Evolutionary conservation across 1,140 invertebrate genomes (phyloP).

Genomic region (Ooceraea biroi): DNA sequence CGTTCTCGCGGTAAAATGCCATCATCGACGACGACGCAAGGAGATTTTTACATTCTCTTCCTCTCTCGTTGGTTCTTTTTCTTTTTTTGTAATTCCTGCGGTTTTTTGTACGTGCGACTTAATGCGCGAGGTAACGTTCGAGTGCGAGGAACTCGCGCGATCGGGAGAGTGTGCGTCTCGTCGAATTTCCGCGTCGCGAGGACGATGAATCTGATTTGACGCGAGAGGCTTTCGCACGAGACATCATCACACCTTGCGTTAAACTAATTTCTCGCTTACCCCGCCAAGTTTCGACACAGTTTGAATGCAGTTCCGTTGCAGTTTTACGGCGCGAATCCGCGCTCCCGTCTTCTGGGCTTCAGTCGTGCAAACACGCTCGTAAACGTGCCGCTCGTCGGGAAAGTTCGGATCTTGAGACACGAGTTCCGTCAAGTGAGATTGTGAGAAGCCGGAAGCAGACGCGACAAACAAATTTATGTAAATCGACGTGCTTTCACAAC

Average conservation of each 20-base stretch:
- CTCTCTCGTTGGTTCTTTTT: background rate
- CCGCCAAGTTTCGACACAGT: constrained; percentile 32
- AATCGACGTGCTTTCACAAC: background rate
- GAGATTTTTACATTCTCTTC: too few species aligned
- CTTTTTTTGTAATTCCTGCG: too few species aligned
- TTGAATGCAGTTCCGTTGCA: constrained; percentile 15
- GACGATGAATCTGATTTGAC: constrained; percentile 37
- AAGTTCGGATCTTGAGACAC: constrained; percentile 33
- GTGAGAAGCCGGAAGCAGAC: background rate
- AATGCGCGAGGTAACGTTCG: background rate
- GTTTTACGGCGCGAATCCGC: constrained; percentile 41
- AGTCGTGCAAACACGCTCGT: constrained; percentile 29
- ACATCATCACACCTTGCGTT: constrained; percentile 34
- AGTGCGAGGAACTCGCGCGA: background rate
- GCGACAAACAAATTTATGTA: background rate
- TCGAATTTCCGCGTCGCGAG: constrained; percentile 24
- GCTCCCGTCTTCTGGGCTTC: background rate
- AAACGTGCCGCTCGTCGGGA: constrained; percentile 32
- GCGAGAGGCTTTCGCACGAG: constrained; percentile 7
- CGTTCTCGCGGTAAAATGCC: background rate
- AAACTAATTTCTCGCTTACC: constrained; percentile 51
- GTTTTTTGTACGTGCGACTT: background rate
- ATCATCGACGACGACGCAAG: background rate
- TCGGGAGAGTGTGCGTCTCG: background rate
- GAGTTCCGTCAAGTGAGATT: constrained; percentile 39